Evolutionary conservation across 2,113 vertebrate species (phyloP).

Genomic region (Xenopus laevis): DNA sequence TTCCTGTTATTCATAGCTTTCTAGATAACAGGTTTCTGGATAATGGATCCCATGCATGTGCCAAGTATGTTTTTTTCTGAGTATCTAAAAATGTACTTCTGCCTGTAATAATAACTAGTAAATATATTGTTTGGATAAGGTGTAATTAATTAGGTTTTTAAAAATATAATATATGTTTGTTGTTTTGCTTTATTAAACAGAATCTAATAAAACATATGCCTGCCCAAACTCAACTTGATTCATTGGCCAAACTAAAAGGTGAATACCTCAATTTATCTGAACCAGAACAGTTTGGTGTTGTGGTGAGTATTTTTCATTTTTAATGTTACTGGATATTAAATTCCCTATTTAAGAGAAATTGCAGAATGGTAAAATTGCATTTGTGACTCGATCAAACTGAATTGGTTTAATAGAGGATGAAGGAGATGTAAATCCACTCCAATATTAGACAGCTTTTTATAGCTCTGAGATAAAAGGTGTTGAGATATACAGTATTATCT

Average conservation of each 20-base stretch:
- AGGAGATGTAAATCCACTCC: slow-evolving; percentile 40
- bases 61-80: too few species aligned
- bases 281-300: slow-evolving; percentile 91
- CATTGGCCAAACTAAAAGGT: slow-evolving; percentile 77
- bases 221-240: slow-evolving; percentile 83
- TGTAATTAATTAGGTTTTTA: too few species aligned
- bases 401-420: slow-evolving; percentile 44
- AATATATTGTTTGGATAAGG: too few species aligned
- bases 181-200: slow-evolving; percentile 48
- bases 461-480: slow-evolving; percentile 38
- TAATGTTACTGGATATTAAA: neutral
- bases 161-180: too few species aligned
- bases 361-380: slow-evolving; percentile 39
- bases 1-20: too few species aligned
- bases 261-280: slow-evolving; percentile 85
- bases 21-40: too few species aligned
- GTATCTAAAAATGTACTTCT: too few species aligned
- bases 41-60: too few species aligned
- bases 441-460: slow-evolving; percentile 39
- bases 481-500: slow-evolving; percentile 44
- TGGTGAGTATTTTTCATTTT: slow-evolving; percentile 73
- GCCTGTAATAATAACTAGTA: too few species aligned
- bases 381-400: slow-evolving; percentile 38
- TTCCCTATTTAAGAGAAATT: slow-evolving; percentile 16
- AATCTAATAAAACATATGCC: slow-evolving; percentile 88